These are phyloP conservation scores for Motacilla alba DNA, from an alignment of 2,113 vertebrate species.

Conservation along the genomic window DNA sequence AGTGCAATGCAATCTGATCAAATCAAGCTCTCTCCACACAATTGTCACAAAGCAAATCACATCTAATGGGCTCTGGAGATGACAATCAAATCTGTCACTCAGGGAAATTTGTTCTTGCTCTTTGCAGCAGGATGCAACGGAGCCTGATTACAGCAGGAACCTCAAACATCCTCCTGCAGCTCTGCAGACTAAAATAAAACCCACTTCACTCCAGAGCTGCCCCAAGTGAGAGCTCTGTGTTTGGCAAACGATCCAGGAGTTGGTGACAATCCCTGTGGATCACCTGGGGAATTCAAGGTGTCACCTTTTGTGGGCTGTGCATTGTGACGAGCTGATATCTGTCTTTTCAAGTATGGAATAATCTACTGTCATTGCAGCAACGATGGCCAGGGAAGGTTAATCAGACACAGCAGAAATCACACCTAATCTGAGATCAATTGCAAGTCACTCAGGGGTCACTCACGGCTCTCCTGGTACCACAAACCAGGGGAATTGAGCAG, in stretches of 20 bases:
- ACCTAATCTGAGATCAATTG: conserved; percentile 50
- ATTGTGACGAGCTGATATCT: conserved; percentile 74
- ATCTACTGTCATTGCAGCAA: conserved; percentile 70
- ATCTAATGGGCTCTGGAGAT: not conserved
- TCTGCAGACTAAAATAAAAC: conserved; percentile 13
- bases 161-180: not conserved
- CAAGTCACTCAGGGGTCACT: conserved; percentile 37
- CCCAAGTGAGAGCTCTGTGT: not conserved
- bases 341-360: conserved; percentile 69
- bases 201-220: not conserved
- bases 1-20: not conserved
- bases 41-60: conserved; percentile 21
- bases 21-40: not conserved
- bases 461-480: not conserved
- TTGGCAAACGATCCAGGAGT: not conserved
- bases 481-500: not conserved
- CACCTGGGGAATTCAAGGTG: conserved; percentile 67
- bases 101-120: not conserved
- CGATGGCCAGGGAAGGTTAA: conserved; percentile 73
- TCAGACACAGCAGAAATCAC: conserved; percentile 70
- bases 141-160: conserved; percentile 21
- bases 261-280: conserved; percentile 65
- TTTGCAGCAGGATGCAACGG: not conserved
- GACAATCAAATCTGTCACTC: conserved; percentile 22
- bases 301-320: conserved; percentile 68